These are phyloP conservation scores for Pampus argenteus DNA, from an alignment of 2,797 vertebrate species.

Conservation along the genomic window DNA sequence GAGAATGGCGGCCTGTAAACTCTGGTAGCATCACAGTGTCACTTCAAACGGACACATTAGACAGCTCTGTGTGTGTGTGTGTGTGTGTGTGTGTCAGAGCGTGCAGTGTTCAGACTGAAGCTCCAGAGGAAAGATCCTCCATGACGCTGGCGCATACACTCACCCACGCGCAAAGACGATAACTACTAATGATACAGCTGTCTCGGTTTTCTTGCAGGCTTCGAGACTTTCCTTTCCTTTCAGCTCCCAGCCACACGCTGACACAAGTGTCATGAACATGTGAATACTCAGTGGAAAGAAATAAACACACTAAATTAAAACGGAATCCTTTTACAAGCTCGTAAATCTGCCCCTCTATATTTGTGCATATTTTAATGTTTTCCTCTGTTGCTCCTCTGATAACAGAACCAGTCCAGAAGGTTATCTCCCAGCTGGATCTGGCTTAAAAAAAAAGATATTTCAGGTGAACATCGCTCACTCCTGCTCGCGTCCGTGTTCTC, in stretches of 20 bases:
- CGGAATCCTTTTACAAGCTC: no score
- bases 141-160: slow-evolving; percentile 1
- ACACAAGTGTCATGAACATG: neutral
- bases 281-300: neutral
- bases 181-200: slow-evolving; percentile 16
- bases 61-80: slow-evolving; percentile 44
- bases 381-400: slow-evolving; percentile 25
- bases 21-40: slow-evolving; percentile 39
- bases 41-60: slow-evolving; percentile 50
- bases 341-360: neutral
- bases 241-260: slow-evolving; percentile 2
- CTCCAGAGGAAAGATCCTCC: slow-evolving; percentile 25
- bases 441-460: slow-evolving; percentile 25
- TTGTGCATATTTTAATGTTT: neutral
- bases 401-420: slow-evolving; percentile 10
- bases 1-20: slow-evolving; percentile 36
- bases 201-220: neutral
- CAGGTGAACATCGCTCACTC: slow-evolving; percentile 13
- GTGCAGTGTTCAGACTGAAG: slow-evolving; percentile 22
- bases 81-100: slow-evolving; percentile 41
- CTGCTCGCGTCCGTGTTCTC: slow-evolving; percentile 8
- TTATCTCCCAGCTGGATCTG: slow-evolving; percentile 45
- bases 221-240: slow-evolving; percentile 13
- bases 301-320: neutral
- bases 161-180: neutral